A percentile compares a stretch with the other conserved stretches of the same genome.
Evolutionary conservation across 2,113 vertebrate genomes (phyloP).

Genomic region (Peromyscus polionotus): DNA sequence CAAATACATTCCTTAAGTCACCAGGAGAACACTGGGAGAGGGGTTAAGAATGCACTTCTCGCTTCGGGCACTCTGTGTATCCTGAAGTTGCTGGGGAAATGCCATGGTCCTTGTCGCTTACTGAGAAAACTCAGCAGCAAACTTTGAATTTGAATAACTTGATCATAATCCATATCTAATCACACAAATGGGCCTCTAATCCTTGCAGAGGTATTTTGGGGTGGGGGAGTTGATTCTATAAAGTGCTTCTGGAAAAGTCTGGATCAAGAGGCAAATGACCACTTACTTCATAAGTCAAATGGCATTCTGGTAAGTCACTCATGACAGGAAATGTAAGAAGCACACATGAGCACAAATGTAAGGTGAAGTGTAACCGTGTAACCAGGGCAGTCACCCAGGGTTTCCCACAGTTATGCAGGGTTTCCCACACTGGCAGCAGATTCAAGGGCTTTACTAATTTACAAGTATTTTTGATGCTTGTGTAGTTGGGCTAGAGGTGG

Average conservation of each 20-base stretch:
- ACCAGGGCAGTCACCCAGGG: background rate
- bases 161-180: conserved; percentile 46
- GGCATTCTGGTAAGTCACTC: background rate
- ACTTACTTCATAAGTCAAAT: background rate
- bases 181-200: background rate
- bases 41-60: background rate
- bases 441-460: background rate
- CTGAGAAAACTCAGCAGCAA: conserved; percentile 51
- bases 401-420: background rate
- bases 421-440: background rate
- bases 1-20: background rate
- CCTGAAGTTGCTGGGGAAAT: background rate
- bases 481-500: background rate
- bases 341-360: background rate
- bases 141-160: conserved; percentile 26
- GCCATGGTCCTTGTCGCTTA: background rate
- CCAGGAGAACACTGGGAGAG: background rate
- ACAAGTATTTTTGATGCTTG: conserved; percentile 26
- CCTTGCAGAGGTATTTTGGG: background rate
- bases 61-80: background rate
- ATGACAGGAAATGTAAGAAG: background rate
- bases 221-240: background rate
- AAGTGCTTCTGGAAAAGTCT: background rate
- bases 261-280: background rate
- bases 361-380: background rate